These are phyloP conservation scores for Diloba caeruleocephala DNA, from an alignment of 2,888 invertebrate species.

Conservation along the genomic window DNA sequence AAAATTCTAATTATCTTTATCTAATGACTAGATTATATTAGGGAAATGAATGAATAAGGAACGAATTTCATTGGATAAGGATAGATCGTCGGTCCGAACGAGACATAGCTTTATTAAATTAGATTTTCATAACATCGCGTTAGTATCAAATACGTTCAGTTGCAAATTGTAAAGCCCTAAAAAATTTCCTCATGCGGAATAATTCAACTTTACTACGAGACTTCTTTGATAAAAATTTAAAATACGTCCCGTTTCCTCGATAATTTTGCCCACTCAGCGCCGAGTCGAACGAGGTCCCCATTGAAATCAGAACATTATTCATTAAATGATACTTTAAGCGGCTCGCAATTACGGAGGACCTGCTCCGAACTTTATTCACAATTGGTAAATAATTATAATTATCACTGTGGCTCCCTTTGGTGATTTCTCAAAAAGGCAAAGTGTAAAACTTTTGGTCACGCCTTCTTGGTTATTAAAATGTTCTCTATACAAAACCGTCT, in stretches of 20 bases:
- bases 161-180: conserved; percentile 75
- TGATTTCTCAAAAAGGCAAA: conserved; percentile 84
- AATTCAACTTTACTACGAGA: conserved; percentile 79
- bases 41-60: conserved; percentile 36
- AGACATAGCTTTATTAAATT: conserved; percentile 60
- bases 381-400: conserved; percentile 89
- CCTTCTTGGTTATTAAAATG: conserved; percentile 85
- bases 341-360: conserved; percentile 78
- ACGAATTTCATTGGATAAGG: conserved; percentile 26
- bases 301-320: conserved; percentile 79
- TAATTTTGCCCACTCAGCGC: conserved; percentile 70
- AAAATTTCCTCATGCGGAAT: conserved; percentile 79
- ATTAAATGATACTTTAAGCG: conserved; percentile 84
- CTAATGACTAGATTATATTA: neutral
- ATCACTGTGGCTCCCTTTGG: conserved; percentile 82
- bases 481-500: conserved; percentile 71
- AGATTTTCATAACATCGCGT: conserved; percentile 65
- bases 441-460: conserved; percentile 80
- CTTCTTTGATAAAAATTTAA: conserved; percentile 74
- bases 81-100: conserved; percentile 34
- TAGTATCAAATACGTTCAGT: conserved; percentile 70
- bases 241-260: conserved; percentile 69
- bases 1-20: too few species aligned
- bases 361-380: conserved; percentile 80
- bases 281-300: conserved; percentile 63